These are phyloP conservation scores for Chloromyia formosa DNA, from an alignment of 2,888 invertebrate genomes.

Conservation along the genomic window DNA sequence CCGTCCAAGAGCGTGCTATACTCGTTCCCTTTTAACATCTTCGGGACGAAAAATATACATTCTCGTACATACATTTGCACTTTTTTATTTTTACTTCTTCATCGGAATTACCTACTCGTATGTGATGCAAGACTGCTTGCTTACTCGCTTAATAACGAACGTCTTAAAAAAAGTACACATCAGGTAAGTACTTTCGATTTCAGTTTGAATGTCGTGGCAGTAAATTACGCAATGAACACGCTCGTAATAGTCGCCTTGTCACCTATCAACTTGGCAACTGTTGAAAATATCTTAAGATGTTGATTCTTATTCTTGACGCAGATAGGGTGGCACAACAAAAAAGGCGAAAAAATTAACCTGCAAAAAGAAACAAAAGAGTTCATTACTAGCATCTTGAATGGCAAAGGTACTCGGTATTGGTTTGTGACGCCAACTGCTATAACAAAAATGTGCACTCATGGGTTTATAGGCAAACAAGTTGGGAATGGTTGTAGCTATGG, in stretches of 20 bases:
- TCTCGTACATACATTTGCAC: neutral
- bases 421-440: neutral
- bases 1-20: constrained; percentile 25
- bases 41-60: neutral
- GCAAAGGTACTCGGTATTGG: neutral
- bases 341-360: too few relatives aligned
- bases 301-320: neutral
- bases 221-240: constrained; percentile 39
- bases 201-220: constrained; percentile 36
- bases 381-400: constrained; percentile 26
- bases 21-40: constrained; percentile 3
- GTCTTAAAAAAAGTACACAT: neutral
- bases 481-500: neutral
- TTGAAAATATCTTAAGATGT: neutral
- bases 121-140: neutral
- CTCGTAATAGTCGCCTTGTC: constrained; percentile 33
- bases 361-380: constrained; percentile 18
- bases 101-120: neutral
- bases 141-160: too few relatives aligned
- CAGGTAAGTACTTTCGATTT: constrained; percentile 22
- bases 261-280: constrained; percentile 29
- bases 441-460: constrained; percentile 16
- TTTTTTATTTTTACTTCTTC: neutral
- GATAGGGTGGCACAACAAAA: too few relatives aligned
- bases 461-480: constrained; percentile 27